Conservation (phyloP, 2,113 vertebrate genomes). For the Prietella phreatophila region DNA sequence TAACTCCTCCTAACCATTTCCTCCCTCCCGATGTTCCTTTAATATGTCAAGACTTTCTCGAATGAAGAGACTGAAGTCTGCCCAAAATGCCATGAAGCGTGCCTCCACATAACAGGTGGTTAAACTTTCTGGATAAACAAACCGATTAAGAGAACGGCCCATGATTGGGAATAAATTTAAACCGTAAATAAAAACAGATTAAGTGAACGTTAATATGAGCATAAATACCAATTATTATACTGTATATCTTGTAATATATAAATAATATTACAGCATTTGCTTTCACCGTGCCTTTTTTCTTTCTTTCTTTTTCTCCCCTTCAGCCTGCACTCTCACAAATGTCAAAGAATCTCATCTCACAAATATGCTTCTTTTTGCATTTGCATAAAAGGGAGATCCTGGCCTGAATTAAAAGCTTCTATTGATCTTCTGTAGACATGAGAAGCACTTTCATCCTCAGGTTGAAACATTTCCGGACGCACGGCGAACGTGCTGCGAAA, state of each 20-base stretch:
- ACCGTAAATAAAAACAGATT: background rate
- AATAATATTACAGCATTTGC: slow-evolving; percentile 59
- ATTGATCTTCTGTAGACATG: slow-evolving; percentile 63
- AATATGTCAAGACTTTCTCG: slow-evolving; percentile 32
- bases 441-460: slow-evolving; percentile 58
- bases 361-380: slow-evolving; percentile 55
- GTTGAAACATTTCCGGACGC: slow-evolving; percentile 3
- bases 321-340: slow-evolving; percentile 54
- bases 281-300: slow-evolving; percentile 45
- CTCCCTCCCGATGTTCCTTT: slow-evolving; percentile 21
- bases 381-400: slow-evolving; percentile 63
- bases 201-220: background rate
- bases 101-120: slow-evolving; percentile 18
- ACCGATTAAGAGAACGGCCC: background rate
- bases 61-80: slow-evolving; percentile 15
- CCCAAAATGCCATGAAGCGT: slow-evolving; percentile 18
- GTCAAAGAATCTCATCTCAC: slow-evolving; percentile 61
- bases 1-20: slow-evolving; percentile 34
- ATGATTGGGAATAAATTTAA: background rate
- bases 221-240: slow-evolving; percentile 17
- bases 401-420: slow-evolving; percentile 67
- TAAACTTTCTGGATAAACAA: slow-evolving; percentile 7
- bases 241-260: background rate
- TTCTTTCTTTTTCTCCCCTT: slow-evolving; percentile 51
- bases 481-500: slow-evolving; percentile 7